phyloP scores from a whole-genome alignment of 2,888 invertebrate genomes.

The Eumerus sabulonum region DNA sequence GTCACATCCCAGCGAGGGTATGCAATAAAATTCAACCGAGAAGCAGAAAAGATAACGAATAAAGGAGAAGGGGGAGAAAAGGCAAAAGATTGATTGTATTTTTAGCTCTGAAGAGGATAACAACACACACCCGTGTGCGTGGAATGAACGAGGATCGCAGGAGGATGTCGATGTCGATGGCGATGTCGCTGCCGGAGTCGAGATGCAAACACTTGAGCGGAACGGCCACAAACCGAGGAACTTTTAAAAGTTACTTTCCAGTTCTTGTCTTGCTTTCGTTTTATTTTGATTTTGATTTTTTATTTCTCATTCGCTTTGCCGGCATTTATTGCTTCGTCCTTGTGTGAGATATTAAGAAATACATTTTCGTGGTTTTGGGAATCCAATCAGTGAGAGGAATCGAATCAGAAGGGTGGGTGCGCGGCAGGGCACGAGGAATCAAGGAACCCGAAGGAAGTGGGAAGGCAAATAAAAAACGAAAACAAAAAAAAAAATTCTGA shows the following conservation, averaged over 20 bases:
- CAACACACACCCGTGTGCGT: conserved; percentile 22
- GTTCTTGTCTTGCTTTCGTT: background rate
- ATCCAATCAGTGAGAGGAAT: conserved; percentile 46
- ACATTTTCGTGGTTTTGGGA: conserved; percentile 57
- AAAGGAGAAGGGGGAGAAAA: conserved; percentile 47
- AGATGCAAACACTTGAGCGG: conserved; percentile 33
- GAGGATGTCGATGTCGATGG: conserved; percentile 41
- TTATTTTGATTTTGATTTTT: conserved; percentile 1
- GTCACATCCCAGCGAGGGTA: conserved; percentile 27
- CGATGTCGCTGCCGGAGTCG: conserved; percentile 40
- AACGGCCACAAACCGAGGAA: conserved; percentile 14
- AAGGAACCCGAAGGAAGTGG: background rate
- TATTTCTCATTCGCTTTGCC: conserved; percentile 7
- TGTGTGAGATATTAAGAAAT: conserved; percentile 57
- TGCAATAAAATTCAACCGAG: conserved; percentile 56
- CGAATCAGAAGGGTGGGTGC: background rate
- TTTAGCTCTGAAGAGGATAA: conserved; percentile 67
- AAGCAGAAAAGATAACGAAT: conserved; percentile 54
- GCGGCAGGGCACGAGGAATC: conserved; percentile 1
- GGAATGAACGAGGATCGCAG: conserved; percentile 50
- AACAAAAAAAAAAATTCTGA: conserved; percentile 42
- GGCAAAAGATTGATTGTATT: conserved; percentile 62
- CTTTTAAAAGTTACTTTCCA: conserved; percentile 16
- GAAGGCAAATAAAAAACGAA: background rate
- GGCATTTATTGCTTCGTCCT: conserved; percentile 63